Evolutionary conservation across 2,888 invertebrate species (phyloP).

Genomic region (Andricus quercusramuli): DNA sequence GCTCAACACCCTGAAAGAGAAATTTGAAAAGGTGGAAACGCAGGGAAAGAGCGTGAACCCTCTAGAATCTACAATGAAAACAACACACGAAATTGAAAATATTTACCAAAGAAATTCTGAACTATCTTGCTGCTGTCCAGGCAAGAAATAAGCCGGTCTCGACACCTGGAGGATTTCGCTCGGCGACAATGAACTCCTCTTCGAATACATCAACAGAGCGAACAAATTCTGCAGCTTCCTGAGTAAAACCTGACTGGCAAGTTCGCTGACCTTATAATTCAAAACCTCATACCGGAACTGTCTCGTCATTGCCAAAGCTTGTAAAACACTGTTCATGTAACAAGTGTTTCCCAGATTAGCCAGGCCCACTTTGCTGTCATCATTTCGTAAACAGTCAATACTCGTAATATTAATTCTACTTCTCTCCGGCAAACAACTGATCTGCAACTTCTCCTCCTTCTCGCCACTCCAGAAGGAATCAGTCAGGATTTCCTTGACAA

Average conservation of each 20-base stretch:
- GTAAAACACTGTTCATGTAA: conserved; percentile 93
- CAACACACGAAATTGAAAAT: conserved; percentile 16
- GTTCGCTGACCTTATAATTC: conserved; percentile 62
- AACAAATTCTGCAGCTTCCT: conserved; percentile 87
- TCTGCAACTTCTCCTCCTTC: conserved; percentile 49
- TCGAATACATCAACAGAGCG: conserved; percentile 86
- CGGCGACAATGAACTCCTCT: conserved; percentile 85
- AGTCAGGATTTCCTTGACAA: conserved; percentile 70
- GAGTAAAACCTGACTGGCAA: conserved; percentile 73
- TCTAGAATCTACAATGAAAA: no score
- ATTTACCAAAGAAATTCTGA: conserved; percentile 89
- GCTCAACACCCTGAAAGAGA: no score
- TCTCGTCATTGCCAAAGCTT: conserved; percentile 90
- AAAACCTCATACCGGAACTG: conserved; percentile 87
- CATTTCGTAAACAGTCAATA: conserved; percentile 18
- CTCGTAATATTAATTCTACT: conserved; percentile 61
- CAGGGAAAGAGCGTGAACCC: no score
- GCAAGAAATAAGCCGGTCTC: conserved; percentile 88
- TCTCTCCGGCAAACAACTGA: conserved; percentile 60
- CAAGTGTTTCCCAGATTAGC: conserved; percentile 93
- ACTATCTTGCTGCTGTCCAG: conserved; percentile 92
- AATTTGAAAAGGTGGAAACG: no score
- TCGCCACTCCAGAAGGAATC: conserved; percentile 77
- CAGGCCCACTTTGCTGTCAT: conserved; percentile 84
- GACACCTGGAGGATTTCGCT: conserved; percentile 86